Conservation (phyloP, 2,888 invertebrate species). For the Gari tellinella region DNA sequence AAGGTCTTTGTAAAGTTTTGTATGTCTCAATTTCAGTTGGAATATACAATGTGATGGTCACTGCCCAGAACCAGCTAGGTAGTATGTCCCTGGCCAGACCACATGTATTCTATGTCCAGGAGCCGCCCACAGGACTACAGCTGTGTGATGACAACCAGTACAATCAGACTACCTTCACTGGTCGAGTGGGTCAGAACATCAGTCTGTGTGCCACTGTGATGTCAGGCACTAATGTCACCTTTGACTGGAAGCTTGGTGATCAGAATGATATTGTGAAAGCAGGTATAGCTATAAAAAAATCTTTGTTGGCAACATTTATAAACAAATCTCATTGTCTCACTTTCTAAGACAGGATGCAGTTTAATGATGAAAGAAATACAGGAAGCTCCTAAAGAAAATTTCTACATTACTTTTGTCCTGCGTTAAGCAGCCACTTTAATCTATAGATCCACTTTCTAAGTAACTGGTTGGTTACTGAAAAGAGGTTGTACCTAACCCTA, state of each 20-base stretch:
- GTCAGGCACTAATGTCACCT: constrained; percentile 79
- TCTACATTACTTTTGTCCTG: no score
- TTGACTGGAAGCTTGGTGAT: constrained; percentile 81
- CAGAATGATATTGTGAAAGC: constrained; percentile 65
- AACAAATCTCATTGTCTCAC: no score
- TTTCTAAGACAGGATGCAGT: no score
- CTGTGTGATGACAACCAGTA: constrained; percentile 40
- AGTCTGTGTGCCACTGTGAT: constrained; percentile 65
- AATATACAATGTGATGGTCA: constrained; percentile 75
- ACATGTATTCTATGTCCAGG: constrained; percentile 77
- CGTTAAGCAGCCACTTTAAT: no score
- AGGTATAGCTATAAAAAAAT: constrained; percentile 21
- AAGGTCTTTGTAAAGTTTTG: no score
- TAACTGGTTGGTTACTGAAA: no score
- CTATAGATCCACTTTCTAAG: no score
- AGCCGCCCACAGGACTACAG: constrained; percentile 67
- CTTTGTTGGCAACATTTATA: neutral
- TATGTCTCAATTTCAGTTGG: constrained; percentile 83
- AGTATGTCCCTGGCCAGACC: constrained; percentile 68
- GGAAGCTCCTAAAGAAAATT: no score
- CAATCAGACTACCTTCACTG: constrained; percentile 40
- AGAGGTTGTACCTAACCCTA: no score
- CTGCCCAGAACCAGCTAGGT: constrained; percentile 77
- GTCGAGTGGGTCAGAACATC: constrained; percentile 65
- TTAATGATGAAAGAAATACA: no score